Base-by-base conservation (phyloP, 2,888 invertebrate species). In the Drosophila stalkeri region DNA sequence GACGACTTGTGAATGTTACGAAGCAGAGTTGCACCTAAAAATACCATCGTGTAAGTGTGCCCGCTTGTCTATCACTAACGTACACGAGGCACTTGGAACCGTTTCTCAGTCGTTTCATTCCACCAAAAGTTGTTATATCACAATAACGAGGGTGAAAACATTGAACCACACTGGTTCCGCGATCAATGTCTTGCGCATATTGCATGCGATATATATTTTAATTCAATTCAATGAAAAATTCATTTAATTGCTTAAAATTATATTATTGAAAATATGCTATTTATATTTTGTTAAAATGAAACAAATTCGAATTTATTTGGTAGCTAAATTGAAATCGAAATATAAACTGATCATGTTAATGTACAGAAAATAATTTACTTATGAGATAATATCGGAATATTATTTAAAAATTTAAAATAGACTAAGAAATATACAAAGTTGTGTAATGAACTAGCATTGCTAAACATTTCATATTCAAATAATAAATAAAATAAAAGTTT, bases 21-120 rank as follows among this genome's bases (percentile, higher is more conserved):
- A 67, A 86, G 66, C 91, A 91, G 91, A 84, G 91, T 91, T 90
- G 91, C 90, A 84, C 86, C 81, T 64, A 81, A 70, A 72, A 89
- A 80, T 35, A 78, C 80, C 91, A 91, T 91, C 75, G 82, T 86
- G 74, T 63, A 71, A 79, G 80, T 77, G 80, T 75, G 75, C 39
- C 64, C 75, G 75, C 75, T 56, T 72, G 68, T 61, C 47, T 56
- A 27, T 63, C 71, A 75, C 75, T 83, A 73, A 43, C 2, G 18
- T 33, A 44, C 72, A 79, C 66, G 64, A 66, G 69, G 70, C 55
- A 20, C 9, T 70, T 51, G 52, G 47, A 69, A 75, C 52, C 20
- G 33, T 55, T 70, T 64, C 18, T 9, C 18, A 35, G 41, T 16
- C 61, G 72, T 70, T 67, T 54, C 64, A 72, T 60, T 57, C 63